Evolutionary conservation across 1,140 invertebrate genomes (phyloP), one percentile per base, ranked within the genome.

Genomic region (Cherax destructor): DNA sequence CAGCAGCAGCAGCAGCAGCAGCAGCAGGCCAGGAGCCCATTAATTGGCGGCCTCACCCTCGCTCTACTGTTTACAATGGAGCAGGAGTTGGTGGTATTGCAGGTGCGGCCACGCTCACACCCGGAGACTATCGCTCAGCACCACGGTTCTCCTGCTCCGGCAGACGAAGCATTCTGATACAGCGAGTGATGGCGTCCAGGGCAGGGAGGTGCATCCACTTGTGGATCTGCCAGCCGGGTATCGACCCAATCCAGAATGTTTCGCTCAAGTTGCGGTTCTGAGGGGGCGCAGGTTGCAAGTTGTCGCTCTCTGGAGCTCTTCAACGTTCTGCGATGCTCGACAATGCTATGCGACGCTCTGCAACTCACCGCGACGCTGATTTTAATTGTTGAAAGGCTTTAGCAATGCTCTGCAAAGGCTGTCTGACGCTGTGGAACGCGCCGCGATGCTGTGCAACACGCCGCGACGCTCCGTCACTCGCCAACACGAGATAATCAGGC

Each of bases 151-250:
- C 5, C 6, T n/a, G 49, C 21, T 16, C 41, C 30, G 30, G 21
- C 49, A 79, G 79, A 81, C 87, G 87, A 89, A 83, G n/a, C 87
- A 74, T 76, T 83, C 59, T 89, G 87, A 89, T 83, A 52, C 21
- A 65, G 79, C 59, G 65, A 79, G 49, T 59, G 87, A 72, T 56
- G 87, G 79, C 47, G 79, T 52, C 21, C 47, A 69, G 65, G 87
- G 78, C 79, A 76, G 65, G n/a, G 80, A 79, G 87, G 87, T 89
- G 87, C 87, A 89, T 89, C 87, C 87, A 89, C 87, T 89, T 89
- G 87, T 89, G 79, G 87, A 79, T 89, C 87, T 89, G 87, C 87
- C 87, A 89, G 87, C 41, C 87, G 61, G 80, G 80, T 89, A 89
- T 89, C 87, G 87, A 89, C 83, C 87, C 79, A 50, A n/a, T 52